Base-by-base conservation (phyloP, 1,140 invertebrate species). In the Drosophila repletoides region DNA sequence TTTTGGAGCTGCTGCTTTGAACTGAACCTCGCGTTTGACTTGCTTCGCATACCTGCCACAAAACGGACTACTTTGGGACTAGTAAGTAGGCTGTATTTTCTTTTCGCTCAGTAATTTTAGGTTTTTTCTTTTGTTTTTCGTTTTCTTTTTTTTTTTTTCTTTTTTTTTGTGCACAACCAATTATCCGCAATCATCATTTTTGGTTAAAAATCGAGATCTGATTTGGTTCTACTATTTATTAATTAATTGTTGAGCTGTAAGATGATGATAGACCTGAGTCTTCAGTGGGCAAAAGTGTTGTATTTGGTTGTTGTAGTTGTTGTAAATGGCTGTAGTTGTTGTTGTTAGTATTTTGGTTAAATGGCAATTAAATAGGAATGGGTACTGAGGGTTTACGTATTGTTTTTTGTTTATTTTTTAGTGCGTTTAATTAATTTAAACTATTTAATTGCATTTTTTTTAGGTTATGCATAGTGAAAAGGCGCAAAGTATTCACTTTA, bases 151-250 rank as follows among this genome's bases (percentile, higher is more conserved):
- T 56, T 48, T 28, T 48, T 38, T 19, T 34, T 38, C 12, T 58
- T 48, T 14, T 29, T 77, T 81, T 84, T 71, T 77, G 88, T 89
- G 88, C 76, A 81, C 88, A 89, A 89, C 88, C 88, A 89, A 89
- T 89, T 89, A 89, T 89, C 88, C 88, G 83, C 88, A 89, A 89
- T 89, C 88, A 89, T 89, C 88, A 89, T 89, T 65, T 84, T 81
- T 64, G 56, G 61, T 74, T 88, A 89, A 89, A 88, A 88, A 87
- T 88, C 80, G 81, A 88, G 86, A 88, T 88, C 69, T 75, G 73
- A 80, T 86, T 76, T 73, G 59, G 55, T 80, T 53, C 46, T 68
- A 46, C 72, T 64, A 70, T n/a, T n/a, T n/a, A n/a, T n/a, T n/a
- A n/a, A n/a, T n/a, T n/a, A 53, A 59, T 49, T 41, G 84, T 74